These are phyloP conservation scores for Cryptosula pallasiana DNA, from an alignment of 2,888 invertebrate genomes.

Conservation along the genomic window DNA sequence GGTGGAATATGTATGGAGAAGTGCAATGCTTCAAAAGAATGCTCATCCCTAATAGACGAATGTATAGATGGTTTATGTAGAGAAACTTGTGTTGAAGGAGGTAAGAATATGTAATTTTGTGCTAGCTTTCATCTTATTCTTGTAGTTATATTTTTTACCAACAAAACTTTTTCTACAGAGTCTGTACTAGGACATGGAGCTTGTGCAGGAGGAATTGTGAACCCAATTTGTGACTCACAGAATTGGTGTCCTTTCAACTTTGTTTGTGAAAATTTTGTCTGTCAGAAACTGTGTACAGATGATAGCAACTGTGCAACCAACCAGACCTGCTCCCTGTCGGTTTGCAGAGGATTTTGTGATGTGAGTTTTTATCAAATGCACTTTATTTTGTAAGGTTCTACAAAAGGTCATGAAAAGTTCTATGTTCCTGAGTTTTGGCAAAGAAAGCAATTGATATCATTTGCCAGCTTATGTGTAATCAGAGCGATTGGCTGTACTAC, in stretches of 20 bases:
- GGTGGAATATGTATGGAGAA: conserved; percentile 11
- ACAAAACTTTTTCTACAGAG: too few relatives aligned
- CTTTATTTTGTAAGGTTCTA: too few relatives aligned
- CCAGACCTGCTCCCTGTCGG: background rate
- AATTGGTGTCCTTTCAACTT: background rate
- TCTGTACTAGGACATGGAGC: background rate
- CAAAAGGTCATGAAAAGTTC: too few relatives aligned
- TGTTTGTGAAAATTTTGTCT: conserved; percentile 7
- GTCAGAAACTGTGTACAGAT: conserved; percentile 8
- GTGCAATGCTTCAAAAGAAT: background rate
- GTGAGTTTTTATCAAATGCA: conserved; percentile 11
- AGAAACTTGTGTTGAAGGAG: background rate
- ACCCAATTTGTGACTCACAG: background rate
- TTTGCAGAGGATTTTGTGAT: background rate
- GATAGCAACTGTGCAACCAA: background rate
- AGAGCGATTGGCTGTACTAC: too few relatives aligned
- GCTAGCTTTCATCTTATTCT: too few relatives aligned
- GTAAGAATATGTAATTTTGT: too few relatives aligned
- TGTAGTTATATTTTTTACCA: too few relatives aligned
- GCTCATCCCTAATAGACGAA: background rate
- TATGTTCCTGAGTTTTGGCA: too few relatives aligned
- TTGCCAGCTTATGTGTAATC: too few relatives aligned
- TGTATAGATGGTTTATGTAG: conserved; percentile 3
- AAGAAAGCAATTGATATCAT: too few relatives aligned
- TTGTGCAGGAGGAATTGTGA: background rate